phyloP scores from a whole-genome alignment of 1,140 invertebrate species.

The Drosophila albomicans region DNA sequence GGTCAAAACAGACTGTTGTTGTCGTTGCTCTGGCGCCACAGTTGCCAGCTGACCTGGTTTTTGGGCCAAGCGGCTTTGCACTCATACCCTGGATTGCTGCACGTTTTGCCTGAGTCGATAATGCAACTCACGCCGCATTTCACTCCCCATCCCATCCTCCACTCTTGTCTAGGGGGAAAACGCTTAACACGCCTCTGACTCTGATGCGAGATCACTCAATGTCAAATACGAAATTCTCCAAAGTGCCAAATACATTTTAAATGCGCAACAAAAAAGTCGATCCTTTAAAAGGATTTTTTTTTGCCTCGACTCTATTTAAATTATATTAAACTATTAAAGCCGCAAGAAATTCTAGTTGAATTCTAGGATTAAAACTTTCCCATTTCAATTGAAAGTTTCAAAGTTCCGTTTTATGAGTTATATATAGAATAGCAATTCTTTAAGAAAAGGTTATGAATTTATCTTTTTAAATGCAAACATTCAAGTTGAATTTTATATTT shows the following conservation, averaged over 20 bases:
- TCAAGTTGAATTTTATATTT: too few relatives aligned
- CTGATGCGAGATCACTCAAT: constrained; percentile 9
- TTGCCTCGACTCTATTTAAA: too few relatives aligned
- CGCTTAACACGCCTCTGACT: constrained; percentile 9
- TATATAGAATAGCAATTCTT: too few relatives aligned
- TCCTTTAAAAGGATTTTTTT: neutral
- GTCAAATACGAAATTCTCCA: neutral
- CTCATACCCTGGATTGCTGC: constrained; percentile 2
- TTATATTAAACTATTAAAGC: too few relatives aligned
- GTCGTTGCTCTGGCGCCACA: constrained; percentile 16
- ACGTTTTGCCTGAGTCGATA: neutral
- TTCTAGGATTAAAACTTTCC: too few relatives aligned
- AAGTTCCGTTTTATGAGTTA: too few relatives aligned
- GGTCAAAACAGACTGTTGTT: constrained; percentile 9
- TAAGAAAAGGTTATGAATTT: too few relatives aligned
- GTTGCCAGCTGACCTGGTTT: neutral
- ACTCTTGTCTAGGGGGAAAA: too few relatives aligned
- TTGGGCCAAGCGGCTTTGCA: neutral
- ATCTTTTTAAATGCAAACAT: too few relatives aligned
- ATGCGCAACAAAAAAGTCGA: neutral
- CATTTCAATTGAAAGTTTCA: too few relatives aligned
- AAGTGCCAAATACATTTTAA: neutral
- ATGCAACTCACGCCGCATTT: neutral
- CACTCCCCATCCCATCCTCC: neutral
- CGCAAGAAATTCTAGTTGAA: too few relatives aligned